These are phyloP conservation scores for Tinea pellionella DNA, from an alignment of 2,888 invertebrate genomes.

Conservation along the genomic window DNA sequence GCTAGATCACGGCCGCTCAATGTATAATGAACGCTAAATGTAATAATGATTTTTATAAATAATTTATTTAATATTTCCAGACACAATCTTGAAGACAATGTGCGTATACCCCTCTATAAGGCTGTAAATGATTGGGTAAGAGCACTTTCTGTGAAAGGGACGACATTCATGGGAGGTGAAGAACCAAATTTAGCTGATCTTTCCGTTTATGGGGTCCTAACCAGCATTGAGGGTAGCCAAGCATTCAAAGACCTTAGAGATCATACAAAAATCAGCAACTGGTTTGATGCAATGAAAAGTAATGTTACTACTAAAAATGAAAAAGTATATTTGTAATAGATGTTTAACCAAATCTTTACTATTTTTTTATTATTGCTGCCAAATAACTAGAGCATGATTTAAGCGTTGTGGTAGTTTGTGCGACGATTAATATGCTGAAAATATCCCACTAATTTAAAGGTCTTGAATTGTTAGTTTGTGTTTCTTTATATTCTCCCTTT, in stretches of 20 bases:
- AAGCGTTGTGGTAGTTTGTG: too few species aligned
- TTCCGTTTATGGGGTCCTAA: slow-evolving; percentile 89
- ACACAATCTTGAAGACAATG: slow-evolving; percentile 88
- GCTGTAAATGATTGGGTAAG: slow-evolving; percentile 85
- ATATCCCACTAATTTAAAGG: too few species aligned
- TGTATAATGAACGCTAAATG: too few species aligned
- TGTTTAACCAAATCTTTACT: too few species aligned
- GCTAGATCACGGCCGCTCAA: too few species aligned
- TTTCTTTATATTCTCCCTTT: too few species aligned
- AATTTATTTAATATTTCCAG: slow-evolving; percentile 53
- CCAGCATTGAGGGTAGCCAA: slow-evolving; percentile 92
- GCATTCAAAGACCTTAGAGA: slow-evolving; percentile 86
- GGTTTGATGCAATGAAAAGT: slow-evolving; percentile 83
- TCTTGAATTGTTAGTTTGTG: too few species aligned
- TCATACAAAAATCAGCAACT: slow-evolving; percentile 78
- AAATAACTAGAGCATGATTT: too few species aligned
- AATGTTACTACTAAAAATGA: slow-evolving; percentile 72
- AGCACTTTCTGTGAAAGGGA: slow-evolving; percentile 76
- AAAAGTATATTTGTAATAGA: slow-evolving; percentile 21
- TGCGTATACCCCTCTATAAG: slow-evolving; percentile 89
- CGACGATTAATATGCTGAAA: too few species aligned
- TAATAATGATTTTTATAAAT: neutral
- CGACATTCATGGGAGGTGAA: slow-evolving; percentile 86
- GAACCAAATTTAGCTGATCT: slow-evolving; percentile 93
- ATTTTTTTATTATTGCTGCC: too few species aligned